These are phyloP conservation scores for Thalassophryne amazonica DNA, from an alignment of 2,797 vertebrate genomes.

Conservation along the genomic window DNA sequence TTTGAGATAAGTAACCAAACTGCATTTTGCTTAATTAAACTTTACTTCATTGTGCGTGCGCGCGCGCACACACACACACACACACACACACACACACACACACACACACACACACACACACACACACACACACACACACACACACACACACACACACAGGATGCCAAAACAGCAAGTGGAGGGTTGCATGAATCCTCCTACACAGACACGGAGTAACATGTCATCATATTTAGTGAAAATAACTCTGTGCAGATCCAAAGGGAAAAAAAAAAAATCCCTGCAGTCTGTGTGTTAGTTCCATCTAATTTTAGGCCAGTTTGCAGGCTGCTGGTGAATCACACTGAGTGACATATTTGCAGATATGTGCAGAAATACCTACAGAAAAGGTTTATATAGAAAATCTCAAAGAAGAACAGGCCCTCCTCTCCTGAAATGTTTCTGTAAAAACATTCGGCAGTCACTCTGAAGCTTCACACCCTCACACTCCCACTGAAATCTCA, in stretches of 20 bases:
- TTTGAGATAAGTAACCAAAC: too few species aligned
- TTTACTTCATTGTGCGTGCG: background rate
- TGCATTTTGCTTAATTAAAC: too few species aligned
- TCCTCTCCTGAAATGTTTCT: conserved; percentile 58
- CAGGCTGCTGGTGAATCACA: background rate
- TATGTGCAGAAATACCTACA: background rate
- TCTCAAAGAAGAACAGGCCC: too few species aligned
- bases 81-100: background rate
- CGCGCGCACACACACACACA: background rate
- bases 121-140: background rate
- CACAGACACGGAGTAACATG: conserved; percentile 10
- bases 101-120: background rate
- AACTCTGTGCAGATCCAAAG: background rate
- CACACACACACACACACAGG: background rate
- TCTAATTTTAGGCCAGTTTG: too few species aligned
- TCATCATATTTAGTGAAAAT: background rate
- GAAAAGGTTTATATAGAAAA: too few species aligned
- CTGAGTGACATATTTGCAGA: background rate
- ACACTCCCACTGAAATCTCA: background rate
- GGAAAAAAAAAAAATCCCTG: background rate
- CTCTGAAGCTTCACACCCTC: conserved; percentile 25
- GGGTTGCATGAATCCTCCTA: conserved; percentile 11
- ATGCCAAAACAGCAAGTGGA: too few species aligned
- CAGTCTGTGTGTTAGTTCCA: background rate
- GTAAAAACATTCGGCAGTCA: conserved; percentile 27